These are phyloP conservation scores for Acanthoscelides obtectus DNA, from an alignment of 2,888 invertebrate genomes.

Conservation along the genomic window DNA sequence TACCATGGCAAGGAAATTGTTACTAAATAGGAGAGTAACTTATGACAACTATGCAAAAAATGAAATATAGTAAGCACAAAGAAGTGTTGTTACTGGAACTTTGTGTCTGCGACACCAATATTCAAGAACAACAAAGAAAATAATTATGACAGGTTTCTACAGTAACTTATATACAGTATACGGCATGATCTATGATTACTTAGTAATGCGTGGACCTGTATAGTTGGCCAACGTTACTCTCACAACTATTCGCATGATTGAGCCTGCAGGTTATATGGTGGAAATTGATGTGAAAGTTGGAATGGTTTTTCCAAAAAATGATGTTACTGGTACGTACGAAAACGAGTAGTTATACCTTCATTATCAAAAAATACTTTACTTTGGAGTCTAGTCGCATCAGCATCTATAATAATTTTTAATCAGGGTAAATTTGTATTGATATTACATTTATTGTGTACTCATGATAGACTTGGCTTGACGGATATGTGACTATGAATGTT, in stretches of 20 bases:
- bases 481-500: neutral
- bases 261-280: neutral
- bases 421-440: slow-evolving; percentile 42
- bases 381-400: slow-evolving; percentile 26
- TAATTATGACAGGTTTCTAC: no score
- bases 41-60: neutral
- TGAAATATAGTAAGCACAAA: no score
- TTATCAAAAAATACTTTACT: neutral
- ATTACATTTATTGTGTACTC: slow-evolving; percentile 30
- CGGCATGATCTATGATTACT: no score
- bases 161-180: no score
- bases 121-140: no score
- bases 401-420: slow-evolving; percentile 42
- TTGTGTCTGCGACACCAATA: no score
- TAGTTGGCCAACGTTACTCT: neutral
- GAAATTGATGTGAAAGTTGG: neutral
- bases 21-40: neutral
- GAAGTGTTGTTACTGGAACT: no score
- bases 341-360: slow-evolving; percentile 22
- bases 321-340: slow-evolving; percentile 6
- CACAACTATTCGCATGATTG: neutral
- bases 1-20: neutral
- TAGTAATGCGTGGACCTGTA: neutral
- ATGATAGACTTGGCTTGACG: slow-evolving; percentile 2
- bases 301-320: slow-evolving; percentile 11